phyloP scores from a whole-genome alignment of 2,113 vertebrate species.

The Zosterops hypoxanthus region DNA sequence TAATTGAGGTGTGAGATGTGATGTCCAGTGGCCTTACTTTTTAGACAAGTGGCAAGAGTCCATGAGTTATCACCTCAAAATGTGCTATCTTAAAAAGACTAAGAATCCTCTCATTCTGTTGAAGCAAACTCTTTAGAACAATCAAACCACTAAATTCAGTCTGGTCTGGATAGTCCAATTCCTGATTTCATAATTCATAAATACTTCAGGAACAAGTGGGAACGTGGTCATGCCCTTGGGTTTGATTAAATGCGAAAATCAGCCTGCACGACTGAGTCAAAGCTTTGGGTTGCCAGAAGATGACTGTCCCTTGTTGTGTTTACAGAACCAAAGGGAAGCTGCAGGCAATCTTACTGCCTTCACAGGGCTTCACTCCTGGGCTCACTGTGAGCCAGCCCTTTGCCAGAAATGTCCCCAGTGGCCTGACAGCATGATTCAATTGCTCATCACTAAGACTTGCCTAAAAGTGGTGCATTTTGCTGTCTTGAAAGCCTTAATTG shows the following conservation, averaged over 20 bases:
- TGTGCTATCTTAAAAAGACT: background rate
- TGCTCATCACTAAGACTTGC: background rate
- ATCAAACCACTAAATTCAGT: background rate
- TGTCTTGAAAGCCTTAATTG: background rate
- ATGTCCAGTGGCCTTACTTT: background rate
- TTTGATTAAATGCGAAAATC: background rate
- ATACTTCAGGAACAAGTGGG: background rate
- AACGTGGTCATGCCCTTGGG: background rate
- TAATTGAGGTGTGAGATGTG: background rate
- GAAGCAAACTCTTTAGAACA: background rate
- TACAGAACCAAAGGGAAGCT: background rate
- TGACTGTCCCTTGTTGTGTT: background rate
- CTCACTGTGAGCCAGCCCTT: background rate
- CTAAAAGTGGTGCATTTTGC: background rate
- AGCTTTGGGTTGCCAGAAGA: background rate
- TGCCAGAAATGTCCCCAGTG: background rate
- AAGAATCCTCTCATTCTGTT: background rate
- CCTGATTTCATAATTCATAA: background rate
- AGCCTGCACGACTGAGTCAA: fast-evolving
- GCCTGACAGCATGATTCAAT: background rate
- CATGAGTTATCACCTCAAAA: background rate
- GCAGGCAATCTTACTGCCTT: background rate
- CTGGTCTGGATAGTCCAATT: background rate
- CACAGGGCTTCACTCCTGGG: background rate
- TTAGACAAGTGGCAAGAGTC: background rate